Conservation (phyloP, 2,113 vertebrate species). For the Eclectus roratus region DNA sequence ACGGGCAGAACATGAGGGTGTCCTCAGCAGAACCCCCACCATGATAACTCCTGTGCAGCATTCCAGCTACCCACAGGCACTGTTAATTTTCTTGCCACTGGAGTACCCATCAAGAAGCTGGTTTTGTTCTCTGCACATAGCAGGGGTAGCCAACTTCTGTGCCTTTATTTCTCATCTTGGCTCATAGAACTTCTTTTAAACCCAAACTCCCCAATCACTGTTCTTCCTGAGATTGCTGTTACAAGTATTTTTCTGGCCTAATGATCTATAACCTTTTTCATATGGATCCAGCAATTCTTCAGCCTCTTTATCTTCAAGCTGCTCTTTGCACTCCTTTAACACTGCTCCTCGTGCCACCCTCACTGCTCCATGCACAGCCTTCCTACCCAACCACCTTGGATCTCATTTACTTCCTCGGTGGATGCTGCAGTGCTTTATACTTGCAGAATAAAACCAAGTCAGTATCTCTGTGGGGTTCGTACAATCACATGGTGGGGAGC, state of each 20-base stretch:
- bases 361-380: neutral
- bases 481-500: neutral
- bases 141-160: neutral
- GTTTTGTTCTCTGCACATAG: neutral
- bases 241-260: neutral
- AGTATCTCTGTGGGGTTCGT: neutral
- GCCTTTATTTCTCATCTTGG: neutral
- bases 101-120: neutral
- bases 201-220: neutral
- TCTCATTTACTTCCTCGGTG: neutral
- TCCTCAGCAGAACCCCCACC: neutral
- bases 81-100: neutral
- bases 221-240: neutral
- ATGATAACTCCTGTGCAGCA: neutral
- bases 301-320: neutral
- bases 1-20: neutral
- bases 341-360: neutral
- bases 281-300: neutral
- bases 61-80: neutral
- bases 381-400: neutral
- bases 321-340: neutral
- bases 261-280: neutral
- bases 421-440: neutral
- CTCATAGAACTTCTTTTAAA: neutral
- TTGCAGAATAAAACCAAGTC: neutral